Evolutionary conservation across 92 coral and sea anemone genomes (phyloP).

Genomic region (Bergia sp.): DNA sequence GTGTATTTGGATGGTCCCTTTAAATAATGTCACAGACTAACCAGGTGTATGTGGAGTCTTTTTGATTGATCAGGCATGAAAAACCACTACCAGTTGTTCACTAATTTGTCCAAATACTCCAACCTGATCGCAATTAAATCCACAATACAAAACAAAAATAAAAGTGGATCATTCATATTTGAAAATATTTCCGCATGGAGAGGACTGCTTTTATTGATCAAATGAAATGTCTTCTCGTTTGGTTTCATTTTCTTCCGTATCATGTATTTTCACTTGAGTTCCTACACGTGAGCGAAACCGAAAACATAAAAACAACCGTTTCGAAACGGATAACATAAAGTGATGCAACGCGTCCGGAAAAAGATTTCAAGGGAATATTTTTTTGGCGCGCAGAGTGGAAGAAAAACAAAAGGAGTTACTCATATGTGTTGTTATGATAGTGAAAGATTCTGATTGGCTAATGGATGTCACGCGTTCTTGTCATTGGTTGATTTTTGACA

Average conservation of each 20-base stretch:
- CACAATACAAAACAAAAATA: slow-evolving; percentile 21
- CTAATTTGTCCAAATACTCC: not conserved
- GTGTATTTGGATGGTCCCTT: not conserved
- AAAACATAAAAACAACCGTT: slow-evolving; percentile 20
- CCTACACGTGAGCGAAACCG: slow-evolving; percentile 23
- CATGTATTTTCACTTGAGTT: not conserved
- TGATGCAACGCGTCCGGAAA: slow-evolving; percentile 28
- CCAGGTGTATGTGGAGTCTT: not conserved
- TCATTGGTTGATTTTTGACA: slow-evolving; percentile 45
- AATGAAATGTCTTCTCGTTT: not conserved
- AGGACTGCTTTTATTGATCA: not conserved
- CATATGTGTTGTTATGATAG: slow-evolving; percentile 18
- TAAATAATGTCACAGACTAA: not conserved
- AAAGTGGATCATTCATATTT: not conserved
- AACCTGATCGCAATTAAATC: slow-evolving; percentile 14
- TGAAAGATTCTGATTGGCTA: slow-evolving; percentile 19
- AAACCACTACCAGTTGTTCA: slow-evolving; percentile 1
- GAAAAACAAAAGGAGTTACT: slow-evolving; percentile 14
- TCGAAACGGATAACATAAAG: slow-evolving; percentile 21
- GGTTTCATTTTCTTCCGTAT: not conserved
- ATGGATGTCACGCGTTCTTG: slow-evolving; percentile 17
- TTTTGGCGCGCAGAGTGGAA: slow-evolving; percentile 37
- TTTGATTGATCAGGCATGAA: not conserved
- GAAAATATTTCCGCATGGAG: not conserved
- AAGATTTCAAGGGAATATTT: slow-evolving; percentile 22